A percentile compares a stretch with the other conserved stretches of the same genome.
Evolutionary conservation across 1,140 invertebrate species (phyloP).

Genomic region (Luehdorfia chinensis): DNA sequence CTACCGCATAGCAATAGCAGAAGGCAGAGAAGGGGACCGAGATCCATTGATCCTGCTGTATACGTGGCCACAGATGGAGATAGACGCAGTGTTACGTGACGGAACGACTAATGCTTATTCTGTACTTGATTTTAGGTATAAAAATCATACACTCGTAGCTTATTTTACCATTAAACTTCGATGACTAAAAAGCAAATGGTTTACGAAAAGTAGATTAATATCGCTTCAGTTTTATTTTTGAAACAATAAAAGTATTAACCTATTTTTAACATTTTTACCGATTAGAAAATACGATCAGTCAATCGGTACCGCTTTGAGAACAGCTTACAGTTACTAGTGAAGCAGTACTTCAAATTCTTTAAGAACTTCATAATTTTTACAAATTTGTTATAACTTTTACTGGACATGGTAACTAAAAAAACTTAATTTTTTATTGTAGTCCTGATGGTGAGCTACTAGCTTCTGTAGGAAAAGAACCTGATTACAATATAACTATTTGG

Average conservation of each 20-base stretch:
- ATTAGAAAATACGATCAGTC: no score
- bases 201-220: no score
- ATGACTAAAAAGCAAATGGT: no score
- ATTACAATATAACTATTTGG: constrained; percentile 93
- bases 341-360: no score
- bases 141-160: constrained; percentile 8
- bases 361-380: no score
- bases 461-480: constrained; percentile 90
- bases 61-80: constrained; percentile 86
- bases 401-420: not conserved
- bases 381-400: no score
- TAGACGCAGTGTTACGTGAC: constrained; percentile 83
- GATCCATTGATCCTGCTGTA: constrained; percentile 90
- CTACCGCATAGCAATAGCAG: constrained; percentile 88
- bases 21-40: constrained; percentile 87
- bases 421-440: constrained; percentile 70
- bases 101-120: constrained; percentile 87
- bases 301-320: no score
- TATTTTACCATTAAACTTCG: not conserved
- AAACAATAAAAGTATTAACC: no score
- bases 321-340: no score
- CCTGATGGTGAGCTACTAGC: constrained; percentile 87
- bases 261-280: no score
- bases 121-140: constrained; percentile 87
- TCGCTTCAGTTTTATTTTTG: no score